Percentiles rank a stretch among this genome's conserved stretches.
Conservation (phyloP, 2,888 invertebrate genomes). For the Torymus tubicola region DNA sequence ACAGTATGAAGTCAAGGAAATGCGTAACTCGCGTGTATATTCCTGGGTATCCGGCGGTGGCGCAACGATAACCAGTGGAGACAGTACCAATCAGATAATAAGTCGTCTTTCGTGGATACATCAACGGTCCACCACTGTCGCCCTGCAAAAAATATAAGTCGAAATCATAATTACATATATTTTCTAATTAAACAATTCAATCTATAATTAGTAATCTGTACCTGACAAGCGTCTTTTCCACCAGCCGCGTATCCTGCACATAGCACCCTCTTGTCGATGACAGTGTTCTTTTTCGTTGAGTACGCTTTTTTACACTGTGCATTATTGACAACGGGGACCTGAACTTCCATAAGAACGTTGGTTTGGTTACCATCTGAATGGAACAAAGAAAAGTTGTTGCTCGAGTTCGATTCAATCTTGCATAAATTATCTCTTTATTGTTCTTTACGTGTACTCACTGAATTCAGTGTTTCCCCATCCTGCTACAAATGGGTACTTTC, state of each 20-base stretch:
- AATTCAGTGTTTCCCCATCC: slow-evolving; percentile 88
- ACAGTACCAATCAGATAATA: not conserved
- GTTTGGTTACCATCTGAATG: slow-evolving; percentile 83
- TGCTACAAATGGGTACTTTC: slow-evolving; percentile 83
- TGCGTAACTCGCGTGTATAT: slow-evolving; percentile 19
- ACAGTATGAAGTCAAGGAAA: slow-evolving; percentile 23
- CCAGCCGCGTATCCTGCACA: slow-evolving; percentile 84
- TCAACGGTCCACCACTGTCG: not conserved
- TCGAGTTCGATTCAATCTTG: too few species aligned
- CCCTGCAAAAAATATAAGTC: not conserved
- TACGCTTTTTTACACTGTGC: slow-evolving; percentile 81
- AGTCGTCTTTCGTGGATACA: not conserved
- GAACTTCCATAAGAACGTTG: slow-evolving; percentile 81
- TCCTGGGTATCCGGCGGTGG: not conserved
- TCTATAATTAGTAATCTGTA: slow-evolving; percentile 59
- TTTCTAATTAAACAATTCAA: too few species aligned
- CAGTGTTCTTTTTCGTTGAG: slow-evolving; percentile 75
- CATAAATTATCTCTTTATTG: too few species aligned
- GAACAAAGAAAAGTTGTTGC: too few species aligned
- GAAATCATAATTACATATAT: not conserved
- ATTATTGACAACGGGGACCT: slow-evolving; percentile 83
- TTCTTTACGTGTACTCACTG: slow-evolving; percentile 76
- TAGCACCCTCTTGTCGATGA: slow-evolving; percentile 81
- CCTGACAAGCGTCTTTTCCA: slow-evolving; percentile 86
- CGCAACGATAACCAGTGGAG: not conserved